These are phyloP conservation scores for Pachyrhynchus sulphureomaculatus DNA, from an alignment of 1,140 invertebrate species.

Conservation along the genomic window DNA sequence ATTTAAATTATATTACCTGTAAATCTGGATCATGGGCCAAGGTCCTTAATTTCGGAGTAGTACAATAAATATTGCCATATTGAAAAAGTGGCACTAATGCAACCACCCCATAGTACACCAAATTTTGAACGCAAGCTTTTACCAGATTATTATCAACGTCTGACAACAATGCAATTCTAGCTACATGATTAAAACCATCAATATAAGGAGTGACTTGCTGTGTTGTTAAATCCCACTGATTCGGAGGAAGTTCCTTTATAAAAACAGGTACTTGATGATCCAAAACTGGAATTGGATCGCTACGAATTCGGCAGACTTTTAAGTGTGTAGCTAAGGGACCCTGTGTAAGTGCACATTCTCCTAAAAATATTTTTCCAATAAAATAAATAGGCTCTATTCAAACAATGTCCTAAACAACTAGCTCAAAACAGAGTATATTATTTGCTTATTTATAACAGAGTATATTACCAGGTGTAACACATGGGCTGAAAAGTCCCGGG, in stretches of 20 bases:
- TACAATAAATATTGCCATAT: conserved; percentile 91
- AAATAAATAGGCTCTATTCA: no score
- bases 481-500: no score
- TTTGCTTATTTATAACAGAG: no score
- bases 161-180: conserved; percentile 76
- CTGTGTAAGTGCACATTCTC: conserved; percentile 57
- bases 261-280: conserved; percentile 93
- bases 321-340: conserved; percentile 78
- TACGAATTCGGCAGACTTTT: conserved; percentile 73
- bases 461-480: no score
- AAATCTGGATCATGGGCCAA: conserved; percentile 69
- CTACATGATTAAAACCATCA: conserved; percentile 89
- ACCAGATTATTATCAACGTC: conserved; percentile 93
- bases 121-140: conserved; percentile 92
- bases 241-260: conserved; percentile 60
- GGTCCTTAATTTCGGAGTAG: conserved; percentile 77
- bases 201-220: conserved; percentile 86
- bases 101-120: conserved; percentile 76
- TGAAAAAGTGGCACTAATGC: conserved; percentile 88
- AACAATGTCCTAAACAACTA: no score
- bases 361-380: conserved; percentile 28
- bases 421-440: no score
- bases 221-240: conserved; percentile 89
- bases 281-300: conserved; percentile 78
- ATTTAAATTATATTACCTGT: conserved; percentile 36